Conservation (phyloP, 30 jellyfish, hydroid and myxozoan species). For the Turritopsis dohrnii region DNA sequence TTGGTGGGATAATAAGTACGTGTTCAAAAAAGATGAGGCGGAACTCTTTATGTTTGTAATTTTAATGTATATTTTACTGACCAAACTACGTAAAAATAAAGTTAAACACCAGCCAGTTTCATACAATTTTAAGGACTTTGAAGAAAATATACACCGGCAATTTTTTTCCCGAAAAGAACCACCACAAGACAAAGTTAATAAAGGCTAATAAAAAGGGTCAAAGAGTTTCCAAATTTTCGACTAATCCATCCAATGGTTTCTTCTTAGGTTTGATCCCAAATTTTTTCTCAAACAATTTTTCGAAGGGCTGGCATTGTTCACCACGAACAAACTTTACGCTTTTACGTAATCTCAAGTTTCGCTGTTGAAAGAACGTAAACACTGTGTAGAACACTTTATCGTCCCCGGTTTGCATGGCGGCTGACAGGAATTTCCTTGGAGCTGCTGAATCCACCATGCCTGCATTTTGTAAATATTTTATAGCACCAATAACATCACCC, state of each 20-base stretch:
- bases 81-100: too few species aligned
- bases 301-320: slow-evolving; percentile 76
- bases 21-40: too few species aligned
- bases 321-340: slow-evolving; percentile 73
- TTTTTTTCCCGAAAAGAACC: too few species aligned
- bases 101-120: too few species aligned
- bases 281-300: slow-evolving; percentile 46
- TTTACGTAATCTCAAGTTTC: slow-evolving; percentile 64
- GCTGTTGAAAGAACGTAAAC: slow-evolving; percentile 61
- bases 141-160: too few species aligned
- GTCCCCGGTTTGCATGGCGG: slow-evolving; percentile 66
- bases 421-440: slow-evolving; percentile 78
- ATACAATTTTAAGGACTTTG: too few species aligned
- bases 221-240: slow-evolving; percentile 41
- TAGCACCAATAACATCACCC: slow-evolving; percentile 58
- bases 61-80: too few species aligned
- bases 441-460: slow-evolving; percentile 83
- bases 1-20: too few species aligned
- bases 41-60: too few species aligned
- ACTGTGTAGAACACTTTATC: slow-evolving; percentile 62
- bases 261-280: slow-evolving; percentile 49
- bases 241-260: slow-evolving; percentile 56
- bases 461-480: slow-evolving; percentile 53
- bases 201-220: too few species aligned
- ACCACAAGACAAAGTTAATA: too few species aligned